These are phyloP conservation scores for Ditula angustiorana DNA, from an alignment of 2,888 invertebrate genomes.

Conservation along the genomic window DNA sequence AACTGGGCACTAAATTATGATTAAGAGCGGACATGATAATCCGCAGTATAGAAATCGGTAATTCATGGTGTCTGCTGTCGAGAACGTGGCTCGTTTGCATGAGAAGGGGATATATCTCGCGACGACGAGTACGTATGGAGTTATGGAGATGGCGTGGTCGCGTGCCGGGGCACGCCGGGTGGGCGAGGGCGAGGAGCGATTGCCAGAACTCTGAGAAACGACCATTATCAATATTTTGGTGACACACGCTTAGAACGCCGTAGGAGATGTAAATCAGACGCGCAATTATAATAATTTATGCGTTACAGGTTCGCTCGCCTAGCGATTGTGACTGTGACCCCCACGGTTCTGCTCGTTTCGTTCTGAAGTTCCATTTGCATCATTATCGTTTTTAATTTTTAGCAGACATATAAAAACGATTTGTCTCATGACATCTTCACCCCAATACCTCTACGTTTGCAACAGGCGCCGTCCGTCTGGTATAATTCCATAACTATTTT, in stretches of 20 bases:
- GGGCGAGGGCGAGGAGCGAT: slow-evolving; percentile 16
- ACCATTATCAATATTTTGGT: slow-evolving; percentile 32
- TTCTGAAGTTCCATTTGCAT: slow-evolving; percentile 19
- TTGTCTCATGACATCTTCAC: slow-evolving; percentile 21
- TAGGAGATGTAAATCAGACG: slow-evolving; percentile 27
- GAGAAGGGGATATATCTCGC: slow-evolving; percentile 17
- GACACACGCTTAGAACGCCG: slow-evolving; percentile 17
- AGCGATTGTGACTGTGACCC: slow-evolving; percentile 25
- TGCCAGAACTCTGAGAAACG: slow-evolving; percentile 30
- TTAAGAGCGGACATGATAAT: slow-evolving; percentile 12
- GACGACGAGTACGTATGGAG: slow-evolving; percentile 14
- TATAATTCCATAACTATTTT: not conserved
- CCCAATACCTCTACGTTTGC: slow-evolving; percentile 8
- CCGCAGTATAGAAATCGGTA: slow-evolving; percentile 14
- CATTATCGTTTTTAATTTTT: slow-evolving; percentile 21
- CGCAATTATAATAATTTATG: slow-evolving; percentile 34
- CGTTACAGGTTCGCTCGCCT: slow-evolving; percentile 1
- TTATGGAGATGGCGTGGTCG: slow-evolving; percentile 27
- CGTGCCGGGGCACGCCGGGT: slow-evolving; percentile 34
- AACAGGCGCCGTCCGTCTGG: not conserved
- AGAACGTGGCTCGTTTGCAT: slow-evolving; percentile 24
- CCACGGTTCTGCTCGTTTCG: slow-evolving; percentile 19
- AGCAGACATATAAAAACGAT: slow-evolving; percentile 21
- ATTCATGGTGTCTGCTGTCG: slow-evolving; percentile 13
- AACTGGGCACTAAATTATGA: not conserved